phyloP scores from a whole-genome alignment of 2,113 vertebrate species.

The Mustela lutreola region DNA sequence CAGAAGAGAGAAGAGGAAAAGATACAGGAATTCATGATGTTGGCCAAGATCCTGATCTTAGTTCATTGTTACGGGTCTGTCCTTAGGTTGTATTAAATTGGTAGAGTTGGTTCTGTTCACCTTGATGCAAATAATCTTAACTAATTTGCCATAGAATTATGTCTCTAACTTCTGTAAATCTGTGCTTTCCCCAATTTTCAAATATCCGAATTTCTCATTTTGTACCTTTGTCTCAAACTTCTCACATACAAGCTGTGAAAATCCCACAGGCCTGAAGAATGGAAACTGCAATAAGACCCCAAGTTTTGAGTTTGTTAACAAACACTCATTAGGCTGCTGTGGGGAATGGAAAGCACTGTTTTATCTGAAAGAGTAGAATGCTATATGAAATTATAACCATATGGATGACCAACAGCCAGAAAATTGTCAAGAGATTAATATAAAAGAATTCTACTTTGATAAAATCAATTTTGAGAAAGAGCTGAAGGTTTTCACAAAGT shows the following conservation, averaged over 20 bases:
- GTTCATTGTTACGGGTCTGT: background rate
- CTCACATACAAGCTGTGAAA: background rate
- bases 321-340: background rate
- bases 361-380: conserved; percentile 30
- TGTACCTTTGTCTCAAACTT: conserved; percentile 48
- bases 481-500: background rate
- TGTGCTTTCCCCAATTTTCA: background rate
- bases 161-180: background rate
- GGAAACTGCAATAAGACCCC: background rate
- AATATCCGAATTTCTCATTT: conserved; percentile 30
- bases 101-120: background rate
- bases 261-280: background rate
- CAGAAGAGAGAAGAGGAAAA: background rate
- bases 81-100: background rate
- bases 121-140: background rate
- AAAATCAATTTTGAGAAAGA: conserved; percentile 33
- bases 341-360: background rate
- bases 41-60: background rate
- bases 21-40: background rate
- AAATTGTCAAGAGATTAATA: conserved; percentile 27
- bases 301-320: background rate
- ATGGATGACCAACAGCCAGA: background rate
- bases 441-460: conserved; percentile 2
- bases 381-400: background rate
- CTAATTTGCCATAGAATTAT: background rate